phyloP scores from a whole-genome alignment of 2,113 vertebrate species.

The Jaculus jaculus region DNA sequence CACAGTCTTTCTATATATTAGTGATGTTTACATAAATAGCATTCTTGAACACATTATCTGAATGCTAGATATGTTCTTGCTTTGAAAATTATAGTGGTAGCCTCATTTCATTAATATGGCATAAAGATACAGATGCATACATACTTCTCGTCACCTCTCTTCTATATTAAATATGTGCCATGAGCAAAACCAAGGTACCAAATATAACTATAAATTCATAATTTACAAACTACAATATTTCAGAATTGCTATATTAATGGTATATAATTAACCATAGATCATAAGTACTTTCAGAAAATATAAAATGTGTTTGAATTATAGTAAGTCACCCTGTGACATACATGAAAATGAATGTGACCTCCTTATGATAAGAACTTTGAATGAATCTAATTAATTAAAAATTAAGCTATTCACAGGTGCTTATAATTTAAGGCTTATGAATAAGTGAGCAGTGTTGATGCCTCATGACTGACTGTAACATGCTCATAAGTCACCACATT shows the following conservation, averaged over 20 bases:
- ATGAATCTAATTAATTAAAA: not conserved
- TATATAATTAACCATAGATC: not conserved
- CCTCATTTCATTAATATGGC: not conserved
- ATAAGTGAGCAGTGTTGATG: not conserved
- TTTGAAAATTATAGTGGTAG: not conserved
- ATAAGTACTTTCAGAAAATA: conserved; percentile 20
- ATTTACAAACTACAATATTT: not conserved
- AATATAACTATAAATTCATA: not conserved
- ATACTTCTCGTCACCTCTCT: not conserved
- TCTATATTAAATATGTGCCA: not conserved
- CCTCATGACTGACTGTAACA: not conserved
- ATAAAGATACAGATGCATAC: not conserved
- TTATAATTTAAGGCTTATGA: not conserved
- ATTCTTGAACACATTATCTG: not conserved
- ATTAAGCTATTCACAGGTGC: not conserved
- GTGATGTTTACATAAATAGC: not conserved
- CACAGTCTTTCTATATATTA: not conserved
- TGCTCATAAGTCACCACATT: not conserved
- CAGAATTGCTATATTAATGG: not conserved
- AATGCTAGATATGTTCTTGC: not conserved
- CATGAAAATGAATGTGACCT: not conserved
- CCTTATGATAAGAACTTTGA: not conserved
- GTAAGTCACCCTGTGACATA: not conserved
- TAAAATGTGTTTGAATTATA: not conserved
- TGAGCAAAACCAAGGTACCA: conserved; percentile 8